These are phyloP conservation scores for Delichon dasypus DNA, from an alignment of 2,797 vertebrate genomes.

Conservation along the genomic window DNA sequence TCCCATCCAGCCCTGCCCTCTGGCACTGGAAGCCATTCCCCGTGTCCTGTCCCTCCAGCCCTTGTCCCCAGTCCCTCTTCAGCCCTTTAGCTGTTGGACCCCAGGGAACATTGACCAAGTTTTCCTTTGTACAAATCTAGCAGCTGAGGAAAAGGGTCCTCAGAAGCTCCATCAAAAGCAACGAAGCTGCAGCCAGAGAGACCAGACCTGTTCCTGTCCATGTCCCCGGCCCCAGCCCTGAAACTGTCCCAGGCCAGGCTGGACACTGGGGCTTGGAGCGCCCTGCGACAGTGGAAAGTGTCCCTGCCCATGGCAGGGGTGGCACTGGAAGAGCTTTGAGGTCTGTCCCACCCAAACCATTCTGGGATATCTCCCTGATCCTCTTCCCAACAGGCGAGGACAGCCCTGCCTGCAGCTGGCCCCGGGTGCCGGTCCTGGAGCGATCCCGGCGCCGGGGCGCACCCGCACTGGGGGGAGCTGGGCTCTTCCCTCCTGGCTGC, in stretches of 20 bases:
- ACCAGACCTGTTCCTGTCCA: background rate
- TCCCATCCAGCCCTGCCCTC: background rate
- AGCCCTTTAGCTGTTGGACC: rapidly evolving
- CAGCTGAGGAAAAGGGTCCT: background rate
- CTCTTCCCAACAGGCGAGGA: rapidly evolving
- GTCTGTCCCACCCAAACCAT: background rate
- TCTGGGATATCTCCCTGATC: rapidly evolving
- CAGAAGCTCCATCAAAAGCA: background rate
- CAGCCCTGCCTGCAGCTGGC: background rate
- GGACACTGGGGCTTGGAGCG: background rate
- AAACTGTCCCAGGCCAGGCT: background rate
- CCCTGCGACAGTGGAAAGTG: background rate
- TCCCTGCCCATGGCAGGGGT: background rate
- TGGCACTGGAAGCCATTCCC: background rate
- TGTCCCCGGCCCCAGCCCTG: background rate
- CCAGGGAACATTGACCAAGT: background rate
- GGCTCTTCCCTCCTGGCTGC: background rate
- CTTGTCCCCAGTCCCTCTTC: background rate
- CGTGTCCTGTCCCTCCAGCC: background rate
- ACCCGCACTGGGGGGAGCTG: rapidly evolving
- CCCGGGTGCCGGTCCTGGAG: background rate
- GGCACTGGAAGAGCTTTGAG: background rate
- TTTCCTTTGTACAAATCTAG: background rate
- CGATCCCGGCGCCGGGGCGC: rapidly evolving
- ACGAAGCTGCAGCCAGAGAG: background rate